Evolutionary conservation across 2,888 invertebrate species (phyloP).

Genomic region (Leptarthrus brevirostris): DNA sequence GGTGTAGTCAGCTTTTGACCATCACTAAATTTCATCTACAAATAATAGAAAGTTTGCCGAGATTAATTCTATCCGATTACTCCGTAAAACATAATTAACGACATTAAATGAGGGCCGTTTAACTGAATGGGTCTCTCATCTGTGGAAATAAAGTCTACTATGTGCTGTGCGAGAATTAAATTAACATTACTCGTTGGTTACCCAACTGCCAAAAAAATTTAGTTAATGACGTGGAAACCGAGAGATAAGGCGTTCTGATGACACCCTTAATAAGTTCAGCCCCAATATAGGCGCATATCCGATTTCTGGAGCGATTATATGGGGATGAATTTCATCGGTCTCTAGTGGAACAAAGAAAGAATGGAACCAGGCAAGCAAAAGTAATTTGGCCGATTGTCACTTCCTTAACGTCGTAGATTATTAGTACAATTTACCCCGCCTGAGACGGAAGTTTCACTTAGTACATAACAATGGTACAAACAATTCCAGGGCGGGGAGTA

Average conservation of each 20-base stretch:
- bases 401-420: conserved; percentile 18
- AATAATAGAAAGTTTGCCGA: too few relatives aligned
- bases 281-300: conserved; percentile 16
- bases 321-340: not conserved
- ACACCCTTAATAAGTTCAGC: conserved; percentile 15
- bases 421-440: conserved; percentile 1
- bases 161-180: conserved; percentile 13
- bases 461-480: not conserved
- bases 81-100: too few relatives aligned
- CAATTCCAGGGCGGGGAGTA: not conserved
- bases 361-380: conserved; percentile 24
- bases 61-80: too few relatives aligned
- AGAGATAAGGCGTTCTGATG: conserved; percentile 20
- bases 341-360: not conserved
- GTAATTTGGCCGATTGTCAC: conserved; percentile 35
- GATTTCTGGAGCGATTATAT: not conserved
- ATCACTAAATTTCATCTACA: too few relatives aligned
- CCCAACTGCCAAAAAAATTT: conserved; percentile 19
- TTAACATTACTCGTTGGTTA: conserved; percentile 21
- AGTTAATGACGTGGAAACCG: conserved; percentile 31
- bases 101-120: too few relatives aligned
- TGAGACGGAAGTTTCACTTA: conserved; percentile 6
- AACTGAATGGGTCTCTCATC: too few relatives aligned
- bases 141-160: too few relatives aligned
- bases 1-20: too few relatives aligned